These are phyloP conservation scores for Rostratula benghalensis DNA, from an alignment of 2,113 vertebrate genomes.

Conservation along the genomic window DNA sequence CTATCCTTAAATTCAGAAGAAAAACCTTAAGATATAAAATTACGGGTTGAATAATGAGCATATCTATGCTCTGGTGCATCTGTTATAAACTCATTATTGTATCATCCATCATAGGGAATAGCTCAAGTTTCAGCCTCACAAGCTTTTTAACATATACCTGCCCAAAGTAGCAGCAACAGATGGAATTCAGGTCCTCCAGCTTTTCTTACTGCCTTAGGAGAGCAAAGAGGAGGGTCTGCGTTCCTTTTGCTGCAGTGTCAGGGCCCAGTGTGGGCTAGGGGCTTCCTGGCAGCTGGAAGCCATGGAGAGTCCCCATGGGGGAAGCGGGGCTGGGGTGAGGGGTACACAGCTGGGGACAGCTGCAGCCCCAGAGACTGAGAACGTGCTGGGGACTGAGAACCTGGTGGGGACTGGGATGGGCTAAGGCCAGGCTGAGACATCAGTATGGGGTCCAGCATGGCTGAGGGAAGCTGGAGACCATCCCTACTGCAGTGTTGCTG, in stretches of 20 bases:
- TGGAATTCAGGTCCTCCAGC: background rate
- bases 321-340: fast-evolving
- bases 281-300: background rate
- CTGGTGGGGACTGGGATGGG: background rate
- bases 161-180: background rate
- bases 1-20: background rate
- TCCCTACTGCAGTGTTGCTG: fast-evolving
- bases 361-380: fast-evolving
- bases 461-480: fast-evolving
- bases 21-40: background rate
- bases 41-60: background rate
- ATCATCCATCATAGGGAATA: background rate
- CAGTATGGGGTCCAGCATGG: fast-evolving
- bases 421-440: background rate
- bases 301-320: fast-evolving
- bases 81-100: background rate
- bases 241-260: background rate
- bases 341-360: background rate
- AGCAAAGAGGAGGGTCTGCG: background rate
- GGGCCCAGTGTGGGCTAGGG: background rate
- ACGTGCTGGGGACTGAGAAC: too few relatives aligned
- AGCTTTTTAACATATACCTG: background rate
- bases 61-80: background rate
- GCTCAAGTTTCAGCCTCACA: background rate
- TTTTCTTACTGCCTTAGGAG: background rate